phyloP scores from a whole-genome alignment of 2,113 vertebrate species.

The Nerophis lumbriciformis region DNA sequence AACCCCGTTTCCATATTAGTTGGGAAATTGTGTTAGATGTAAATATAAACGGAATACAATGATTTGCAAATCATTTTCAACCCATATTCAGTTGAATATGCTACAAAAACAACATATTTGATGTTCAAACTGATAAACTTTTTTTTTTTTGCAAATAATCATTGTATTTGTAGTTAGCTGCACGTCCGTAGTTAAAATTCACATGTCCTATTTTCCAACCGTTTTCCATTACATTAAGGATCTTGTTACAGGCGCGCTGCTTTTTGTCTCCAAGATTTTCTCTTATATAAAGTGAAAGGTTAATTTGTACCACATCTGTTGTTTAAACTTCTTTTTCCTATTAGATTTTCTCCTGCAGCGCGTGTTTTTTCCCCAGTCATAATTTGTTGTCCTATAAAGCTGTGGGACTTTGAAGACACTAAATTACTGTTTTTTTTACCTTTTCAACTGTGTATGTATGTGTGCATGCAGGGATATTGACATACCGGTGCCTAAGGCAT shows the following conservation, averaged over 20 bases:
- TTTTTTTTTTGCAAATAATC: no score
- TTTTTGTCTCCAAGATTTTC: background rate
- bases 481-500: slow-evolving; percentile 30
- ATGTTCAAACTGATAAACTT: no score
- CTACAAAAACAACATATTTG: no score
- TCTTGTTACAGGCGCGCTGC: background rate
- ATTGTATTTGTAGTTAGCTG: no score
- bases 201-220: background rate
- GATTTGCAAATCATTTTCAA: no score
- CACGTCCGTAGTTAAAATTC: background rate
- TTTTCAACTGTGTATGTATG: slow-evolving; percentile 14
- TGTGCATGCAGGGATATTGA: slow-evolving; percentile 29
- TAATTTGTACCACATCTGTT: background rate
- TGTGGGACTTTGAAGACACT: slow-evolving; percentile 10
- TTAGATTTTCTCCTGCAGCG: slow-evolving; percentile 5
- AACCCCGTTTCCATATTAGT: no score
- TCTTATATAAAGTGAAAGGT: background rate
- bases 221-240: slow-evolving; percentile 9
- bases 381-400: slow-evolving; percentile 30
- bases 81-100: no score
- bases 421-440: slow-evolving; percentile 3
- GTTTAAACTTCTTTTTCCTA: background rate
- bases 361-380: slow-evolving; percentile 27
- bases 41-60: no score
- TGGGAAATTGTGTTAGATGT: no score